phyloP scores from a whole-genome alignment of 1,140 invertebrate genomes.

The Meloidogyne exigua region DNA sequence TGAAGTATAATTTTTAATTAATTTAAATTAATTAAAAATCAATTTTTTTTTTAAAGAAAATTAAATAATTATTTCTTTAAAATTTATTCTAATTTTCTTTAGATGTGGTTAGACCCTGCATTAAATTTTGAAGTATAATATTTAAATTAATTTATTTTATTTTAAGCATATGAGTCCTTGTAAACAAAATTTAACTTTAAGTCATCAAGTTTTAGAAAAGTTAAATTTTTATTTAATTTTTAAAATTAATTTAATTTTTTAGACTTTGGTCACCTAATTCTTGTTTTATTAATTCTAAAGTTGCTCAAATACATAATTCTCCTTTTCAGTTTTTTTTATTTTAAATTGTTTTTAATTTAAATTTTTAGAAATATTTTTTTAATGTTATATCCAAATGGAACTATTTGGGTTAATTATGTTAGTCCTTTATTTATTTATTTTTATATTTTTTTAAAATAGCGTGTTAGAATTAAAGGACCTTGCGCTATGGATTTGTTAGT shows the following conservation, averaged over 20 bases:
- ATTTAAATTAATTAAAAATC: neutral
- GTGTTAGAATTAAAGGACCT: constrained; percentile 61
- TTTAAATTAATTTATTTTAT: neutral
- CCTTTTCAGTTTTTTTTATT: constrained; percentile 51
- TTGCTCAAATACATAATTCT: constrained; percentile 61
- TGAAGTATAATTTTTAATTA: constrained; percentile 40
- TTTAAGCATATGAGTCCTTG: constrained; percentile 55
- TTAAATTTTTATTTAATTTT: constrained; percentile 11
- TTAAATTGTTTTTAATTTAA: neutral
- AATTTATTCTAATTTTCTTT: neutral
- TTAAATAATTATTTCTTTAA: neutral
- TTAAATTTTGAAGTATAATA: constrained; percentile 51
- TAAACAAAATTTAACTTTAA: constrained; percentile 60
- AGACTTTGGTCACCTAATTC: constrained; percentile 61
- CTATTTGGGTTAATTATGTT: constrained; percentile 63
- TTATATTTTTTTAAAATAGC: constrained; percentile 34
- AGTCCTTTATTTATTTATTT: constrained; percentile 26
- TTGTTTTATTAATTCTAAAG: constrained; percentile 60
- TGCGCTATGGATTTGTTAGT: constrained; percentile 55
- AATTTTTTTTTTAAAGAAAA: neutral
- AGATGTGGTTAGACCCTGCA: constrained; percentile 53
- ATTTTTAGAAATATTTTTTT: constrained; percentile 58
- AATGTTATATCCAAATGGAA: constrained; percentile 60
- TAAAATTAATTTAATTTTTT: constrained; percentile 51
- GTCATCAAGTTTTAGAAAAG: constrained; percentile 29